Percentiles rank a stretch among this genome's conserved stretches.
phyloP scores from a whole-genome alignment of 2,113 vertebrate genomes.

The Sturnira hondurensis region DNA sequence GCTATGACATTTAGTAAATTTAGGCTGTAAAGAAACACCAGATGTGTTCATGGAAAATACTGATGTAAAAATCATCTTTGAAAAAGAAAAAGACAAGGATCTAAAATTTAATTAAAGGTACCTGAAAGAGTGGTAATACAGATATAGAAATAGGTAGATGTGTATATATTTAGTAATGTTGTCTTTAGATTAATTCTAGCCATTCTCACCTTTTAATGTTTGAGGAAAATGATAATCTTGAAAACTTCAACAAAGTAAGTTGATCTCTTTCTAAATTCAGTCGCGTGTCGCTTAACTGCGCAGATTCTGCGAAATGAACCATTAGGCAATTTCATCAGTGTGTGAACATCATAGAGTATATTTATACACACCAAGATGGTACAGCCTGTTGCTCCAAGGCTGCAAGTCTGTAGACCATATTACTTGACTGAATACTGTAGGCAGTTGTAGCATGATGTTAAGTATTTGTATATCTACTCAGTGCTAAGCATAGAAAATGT shows the following conservation, averaged over 20 bases:
- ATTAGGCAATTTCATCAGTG: neutral
- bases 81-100: conserved; percentile 33
- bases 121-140: neutral
- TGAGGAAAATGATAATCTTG: neutral
- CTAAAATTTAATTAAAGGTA: neutral
- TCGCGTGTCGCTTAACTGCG: too few species aligned
- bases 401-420: neutral
- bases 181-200: neutral
- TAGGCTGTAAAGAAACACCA: conserved; percentile 67
- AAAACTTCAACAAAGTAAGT: neutral
- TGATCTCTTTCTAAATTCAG: neutral
- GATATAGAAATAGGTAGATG: neutral
- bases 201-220: neutral
- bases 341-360: neutral
- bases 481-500: neutral
- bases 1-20: conserved; percentile 76
- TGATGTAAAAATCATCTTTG: conserved; percentile 66
- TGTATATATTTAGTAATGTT: neutral
- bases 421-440: neutral
- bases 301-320: neutral
- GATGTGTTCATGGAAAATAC: conserved; percentile 66
- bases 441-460: neutral
- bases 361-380: neutral
- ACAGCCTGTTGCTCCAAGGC: neutral
- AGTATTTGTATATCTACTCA: neutral